These are phyloP conservation scores for Clytia hemisphaerica DNA, from an alignment of 30 jellyfish, hydroid and myxozoan species.

Conservation along the genomic window DNA sequence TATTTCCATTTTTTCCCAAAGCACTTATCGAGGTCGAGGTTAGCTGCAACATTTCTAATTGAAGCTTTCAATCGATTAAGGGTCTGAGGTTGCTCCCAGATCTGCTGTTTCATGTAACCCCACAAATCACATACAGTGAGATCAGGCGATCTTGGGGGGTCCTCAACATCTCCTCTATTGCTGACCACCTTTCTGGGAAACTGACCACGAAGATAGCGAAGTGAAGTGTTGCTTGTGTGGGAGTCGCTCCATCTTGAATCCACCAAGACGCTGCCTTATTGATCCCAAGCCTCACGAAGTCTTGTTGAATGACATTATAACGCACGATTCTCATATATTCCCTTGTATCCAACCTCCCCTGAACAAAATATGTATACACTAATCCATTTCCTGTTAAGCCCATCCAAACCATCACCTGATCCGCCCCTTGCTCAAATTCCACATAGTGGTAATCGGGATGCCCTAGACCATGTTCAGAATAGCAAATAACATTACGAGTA, in stretches of 20 bases:
- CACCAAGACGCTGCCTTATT: not conserved
- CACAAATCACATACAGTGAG: too few relatives aligned
- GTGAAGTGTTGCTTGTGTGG: too few relatives aligned
- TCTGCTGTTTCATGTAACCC: too few relatives aligned
- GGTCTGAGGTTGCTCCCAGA: too few relatives aligned
- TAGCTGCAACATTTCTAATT: too few relatives aligned
- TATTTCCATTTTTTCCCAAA: too few relatives aligned
- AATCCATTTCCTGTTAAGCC: not conserved
- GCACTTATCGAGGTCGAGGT: too few relatives aligned
- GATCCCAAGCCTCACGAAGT: not conserved
- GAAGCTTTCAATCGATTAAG: too few relatives aligned
- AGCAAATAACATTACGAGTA: not conserved
- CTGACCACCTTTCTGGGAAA: slow-evolving; percentile 3
- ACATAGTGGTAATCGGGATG: too few relatives aligned
- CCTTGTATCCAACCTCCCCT: not conserved
- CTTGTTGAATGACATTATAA: not conserved
- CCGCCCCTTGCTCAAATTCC: slow-evolving; percentile 12
- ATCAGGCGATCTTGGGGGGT: slow-evolving; percentile 11
- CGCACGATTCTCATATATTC: not conserved
- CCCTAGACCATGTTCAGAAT: not conserved
- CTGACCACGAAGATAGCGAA: not conserved
- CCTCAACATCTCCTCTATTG: not conserved
- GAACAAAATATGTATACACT: not conserved
- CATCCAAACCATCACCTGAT: slow-evolving; percentile 2
- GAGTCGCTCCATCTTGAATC: slow-evolving; percentile 7